Conservation (phyloP, 2,113 vertebrate species). For the Eptesicus fuscus region DNA sequence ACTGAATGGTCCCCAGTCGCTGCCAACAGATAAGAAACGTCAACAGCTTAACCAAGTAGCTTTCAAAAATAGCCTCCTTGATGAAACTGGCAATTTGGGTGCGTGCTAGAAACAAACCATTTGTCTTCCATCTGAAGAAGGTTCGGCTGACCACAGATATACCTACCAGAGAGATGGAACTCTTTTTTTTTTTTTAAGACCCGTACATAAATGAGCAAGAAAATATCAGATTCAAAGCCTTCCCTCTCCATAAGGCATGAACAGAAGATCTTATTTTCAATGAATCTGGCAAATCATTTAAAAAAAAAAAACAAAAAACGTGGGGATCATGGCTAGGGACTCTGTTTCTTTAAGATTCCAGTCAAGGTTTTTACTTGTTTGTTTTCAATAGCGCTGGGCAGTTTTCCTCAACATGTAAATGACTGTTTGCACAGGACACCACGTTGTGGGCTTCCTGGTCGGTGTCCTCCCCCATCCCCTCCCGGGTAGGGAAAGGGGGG, state of each 20-base stretch:
- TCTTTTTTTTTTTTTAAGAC: slow-evolving; percentile 29
- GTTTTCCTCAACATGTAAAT: slow-evolving; percentile 73
- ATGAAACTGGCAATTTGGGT: slow-evolving; percentile 70
- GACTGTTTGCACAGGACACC: slow-evolving; percentile 73
- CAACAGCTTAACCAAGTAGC: slow-evolving; percentile 67
- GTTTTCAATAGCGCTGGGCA: slow-evolving; percentile 30
- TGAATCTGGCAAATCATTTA: not conserved
- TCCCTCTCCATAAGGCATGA: not conserved
- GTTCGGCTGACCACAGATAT: not conserved
- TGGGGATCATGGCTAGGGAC: not conserved
- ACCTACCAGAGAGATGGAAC: not conserved
- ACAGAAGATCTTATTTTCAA: slow-evolving; percentile 2
- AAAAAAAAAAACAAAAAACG: not conserved
- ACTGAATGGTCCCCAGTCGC: slow-evolving; percentile 45
- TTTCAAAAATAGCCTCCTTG: slow-evolving; percentile 74
- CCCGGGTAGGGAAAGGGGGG: not conserved
- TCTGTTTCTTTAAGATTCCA: slow-evolving; percentile 41
- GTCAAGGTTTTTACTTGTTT: not conserved
- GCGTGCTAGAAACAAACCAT: slow-evolving; percentile 61
- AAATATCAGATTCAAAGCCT: not conserved
- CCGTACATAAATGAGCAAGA: not conserved
- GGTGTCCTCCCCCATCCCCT: not conserved
- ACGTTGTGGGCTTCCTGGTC: slow-evolving; percentile 77
- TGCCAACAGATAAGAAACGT: slow-evolving; percentile 73
- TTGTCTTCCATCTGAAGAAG: slow-evolving; percentile 46